Evolutionary conservation across 2,888 invertebrate genomes (phyloP), one percentile per base, ranked within the genome.

Genomic region (Drepanosiphum platanoidis): DNA sequence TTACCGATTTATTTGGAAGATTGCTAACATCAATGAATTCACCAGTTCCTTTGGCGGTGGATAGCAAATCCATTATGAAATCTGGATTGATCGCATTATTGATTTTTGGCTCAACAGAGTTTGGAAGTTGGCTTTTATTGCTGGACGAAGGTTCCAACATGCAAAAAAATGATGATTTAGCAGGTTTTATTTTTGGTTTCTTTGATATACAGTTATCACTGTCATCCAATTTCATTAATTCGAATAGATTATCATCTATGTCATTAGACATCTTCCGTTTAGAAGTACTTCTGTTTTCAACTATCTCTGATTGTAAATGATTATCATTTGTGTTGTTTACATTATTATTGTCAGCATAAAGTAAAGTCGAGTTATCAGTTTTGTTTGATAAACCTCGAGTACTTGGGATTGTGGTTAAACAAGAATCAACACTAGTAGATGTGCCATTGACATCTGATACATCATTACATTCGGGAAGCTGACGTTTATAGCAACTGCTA

Each of bases 221-320:
- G 42, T n/a, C 36, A 36, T 58, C 77, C 84, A 68, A 77, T 68
- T 84, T 84, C 77, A n/a, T n/a, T n/a, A n/a, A n/a, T n/a, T n/a
- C n/a, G n/a, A n/a, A n/a, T n/a, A n/a, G n/a, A n/a, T n/a, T n/a
- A n/a, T n/a, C n/a, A 2, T 84, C 84, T 1, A 84, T 70, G 58
- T 84, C 77, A 36, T 68, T 68, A 11, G 46, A 30, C 9, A 84
- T 68, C n/a, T 84, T 84, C n/a, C 77, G 68, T 77, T 84, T 84
- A 1, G 64, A 13, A 74, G 15, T 27, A 22, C 22, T 8, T 30
- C 5, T 30, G 3, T n/a, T 68, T 36, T 52, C 52, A 42, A 42
- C 18, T 9, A n/a, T 9, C 0, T 70, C 30, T 4, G 32, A 61
- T 9, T 13, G 36, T 22, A 39, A 8, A 32, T 71, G 30, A 36